These are phyloP conservation scores for Panthera leo DNA, from an alignment of 2,113 vertebrate genomes.

Conservation along the genomic window DNA sequence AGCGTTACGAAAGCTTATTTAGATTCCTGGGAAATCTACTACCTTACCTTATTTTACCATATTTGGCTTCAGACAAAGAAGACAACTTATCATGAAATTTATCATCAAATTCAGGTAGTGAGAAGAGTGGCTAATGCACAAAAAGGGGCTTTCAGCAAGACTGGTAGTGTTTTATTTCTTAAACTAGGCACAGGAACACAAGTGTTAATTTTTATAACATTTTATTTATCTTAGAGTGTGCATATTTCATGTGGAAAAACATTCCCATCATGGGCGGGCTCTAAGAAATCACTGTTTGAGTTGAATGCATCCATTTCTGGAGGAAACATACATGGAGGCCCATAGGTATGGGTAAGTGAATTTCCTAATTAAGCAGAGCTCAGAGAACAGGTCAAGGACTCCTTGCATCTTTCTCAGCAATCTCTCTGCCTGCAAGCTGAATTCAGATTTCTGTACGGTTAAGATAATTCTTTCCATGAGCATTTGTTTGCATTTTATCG, in stretches of 20 bases:
- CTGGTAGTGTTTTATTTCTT: background rate
- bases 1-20: background rate
- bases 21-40: background rate
- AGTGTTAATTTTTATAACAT: background rate
- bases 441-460: background rate
- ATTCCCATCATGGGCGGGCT: background rate
- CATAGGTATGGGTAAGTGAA: background rate
- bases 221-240: background rate
- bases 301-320: background rate
- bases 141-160: background rate
- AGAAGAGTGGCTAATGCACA: too few species aligned
- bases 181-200: background rate
- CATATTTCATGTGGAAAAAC: background rate
- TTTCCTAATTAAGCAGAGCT: background rate
- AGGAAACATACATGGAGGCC: background rate
- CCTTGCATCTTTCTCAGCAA: too few species aligned
- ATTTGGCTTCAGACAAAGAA: constrained; percentile 8
- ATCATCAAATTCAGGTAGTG: background rate
- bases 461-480: background rate
- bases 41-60: background rate
- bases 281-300: background rate
- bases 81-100: background rate
- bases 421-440: background rate
- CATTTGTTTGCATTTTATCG: background rate
- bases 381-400: background rate